These are phyloP conservation scores for Leptothorax acervorum DNA, from an alignment of 2,888 invertebrate species.

Conservation along the genomic window DNA sequence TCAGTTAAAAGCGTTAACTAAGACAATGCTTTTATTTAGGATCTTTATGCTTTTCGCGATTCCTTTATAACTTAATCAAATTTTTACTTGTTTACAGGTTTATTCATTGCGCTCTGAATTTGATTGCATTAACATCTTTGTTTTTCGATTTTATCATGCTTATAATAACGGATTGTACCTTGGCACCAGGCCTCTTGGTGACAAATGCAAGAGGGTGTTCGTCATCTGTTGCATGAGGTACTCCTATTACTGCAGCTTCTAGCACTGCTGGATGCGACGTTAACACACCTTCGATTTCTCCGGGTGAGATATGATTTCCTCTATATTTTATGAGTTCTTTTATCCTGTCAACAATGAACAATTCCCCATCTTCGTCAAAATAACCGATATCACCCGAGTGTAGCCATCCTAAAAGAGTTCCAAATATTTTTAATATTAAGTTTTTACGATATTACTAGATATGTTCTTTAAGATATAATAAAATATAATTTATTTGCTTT, in stretches of 20 bases:
- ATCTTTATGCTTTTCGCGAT: too few species aligned
- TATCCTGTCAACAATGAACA: conserved; percentile 80
- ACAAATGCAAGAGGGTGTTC: neutral
- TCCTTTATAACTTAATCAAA: too few species aligned
- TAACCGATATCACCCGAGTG: conserved; percentile 82
- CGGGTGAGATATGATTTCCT: conserved; percentile 79
- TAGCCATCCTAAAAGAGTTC: conserved; percentile 76
- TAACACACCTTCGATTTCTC: conserved; percentile 79
- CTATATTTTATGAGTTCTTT: too few species aligned
- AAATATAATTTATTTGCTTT: neutral
- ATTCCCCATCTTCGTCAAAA: conserved; percentile 77
- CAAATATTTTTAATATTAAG: neutral
- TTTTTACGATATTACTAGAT: neutral
- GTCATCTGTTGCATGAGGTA: conserved; percentile 69
- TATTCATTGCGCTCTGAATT: too few species aligned
- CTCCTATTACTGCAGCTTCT: conserved; percentile 79
- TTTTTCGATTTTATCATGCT: too few species aligned
- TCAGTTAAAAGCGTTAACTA: neutral
- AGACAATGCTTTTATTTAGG: neutral
- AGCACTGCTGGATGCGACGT: conserved; percentile 75
- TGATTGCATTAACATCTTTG: too few species aligned
- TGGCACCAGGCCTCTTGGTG: neutral
- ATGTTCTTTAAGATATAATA: neutral
- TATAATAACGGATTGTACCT: conserved; percentile 63
- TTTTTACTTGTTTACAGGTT: too few species aligned